Conservation (phyloP, 2,797 vertebrate genomes). For the Cichlasoma orientale region DNA sequence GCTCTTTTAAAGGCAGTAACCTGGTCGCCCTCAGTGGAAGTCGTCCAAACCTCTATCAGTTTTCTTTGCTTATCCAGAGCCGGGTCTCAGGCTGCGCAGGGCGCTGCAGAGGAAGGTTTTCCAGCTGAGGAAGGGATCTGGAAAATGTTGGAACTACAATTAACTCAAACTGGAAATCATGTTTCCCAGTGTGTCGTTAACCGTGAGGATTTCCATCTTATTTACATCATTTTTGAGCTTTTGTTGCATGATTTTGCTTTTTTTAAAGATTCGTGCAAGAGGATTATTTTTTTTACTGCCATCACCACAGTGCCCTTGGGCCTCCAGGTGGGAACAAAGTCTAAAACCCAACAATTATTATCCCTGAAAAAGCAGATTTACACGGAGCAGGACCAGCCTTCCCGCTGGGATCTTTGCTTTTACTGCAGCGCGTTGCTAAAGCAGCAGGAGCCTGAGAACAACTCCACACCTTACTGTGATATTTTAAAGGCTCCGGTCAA, state of each 20-base stretch:
- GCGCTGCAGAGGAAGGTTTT: not conserved
- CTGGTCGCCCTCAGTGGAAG: not conserved
- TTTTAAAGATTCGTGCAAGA: too few species aligned
- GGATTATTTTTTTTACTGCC: too few species aligned
- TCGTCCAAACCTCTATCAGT: not conserved
- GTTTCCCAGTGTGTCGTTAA: not conserved
- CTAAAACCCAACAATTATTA: not conserved
- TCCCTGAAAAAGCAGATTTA: not conserved
- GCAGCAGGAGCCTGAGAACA: not conserved
- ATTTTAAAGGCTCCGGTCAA: constrained; percentile 27
- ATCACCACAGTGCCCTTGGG: not conserved
- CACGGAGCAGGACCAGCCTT: not conserved
- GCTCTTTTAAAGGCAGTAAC: too few species aligned
- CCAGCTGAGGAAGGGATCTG: not conserved
- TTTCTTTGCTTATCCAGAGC: not conserved
- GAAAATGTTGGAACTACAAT: not conserved
- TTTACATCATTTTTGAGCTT: not conserved
- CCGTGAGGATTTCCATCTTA: not conserved
- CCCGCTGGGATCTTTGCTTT: not conserved
- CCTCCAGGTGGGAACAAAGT: not conserved
- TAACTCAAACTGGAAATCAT: not conserved
- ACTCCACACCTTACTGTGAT: constrained; percentile 34
- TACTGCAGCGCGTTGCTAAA: not conserved
- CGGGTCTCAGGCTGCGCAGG: not conserved
- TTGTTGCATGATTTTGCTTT: not conserved